Conservation (phyloP, 2,113 vertebrate genomes). For the Misgurnus mizolepis region DNA sequence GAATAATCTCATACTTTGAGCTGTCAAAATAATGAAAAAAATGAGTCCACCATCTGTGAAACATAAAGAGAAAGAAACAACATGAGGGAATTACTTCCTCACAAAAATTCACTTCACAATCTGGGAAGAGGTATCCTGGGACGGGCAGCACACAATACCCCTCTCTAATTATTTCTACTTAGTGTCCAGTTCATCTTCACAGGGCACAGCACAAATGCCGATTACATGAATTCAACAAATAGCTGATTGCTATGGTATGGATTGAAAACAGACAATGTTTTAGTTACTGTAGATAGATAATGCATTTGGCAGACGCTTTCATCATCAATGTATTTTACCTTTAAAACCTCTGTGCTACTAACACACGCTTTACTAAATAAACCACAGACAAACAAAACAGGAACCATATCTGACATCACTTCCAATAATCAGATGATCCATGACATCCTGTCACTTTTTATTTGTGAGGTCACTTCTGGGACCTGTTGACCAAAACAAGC, state of each 20-base stretch:
- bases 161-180: constrained; percentile 17
- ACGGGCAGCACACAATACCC: neutral
- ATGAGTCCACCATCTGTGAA: constrained; percentile 33
- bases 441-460: neutral
- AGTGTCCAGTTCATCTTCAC: constrained; percentile 1
- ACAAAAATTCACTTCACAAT: constrained; percentile 19
- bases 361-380: neutral
- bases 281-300: too few species aligned
- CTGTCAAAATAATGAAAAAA: constrained; percentile 42
- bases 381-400: neutral
- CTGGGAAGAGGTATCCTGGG: constrained; percentile 21
- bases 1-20: constrained; percentile 20
- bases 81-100: constrained; percentile 22
- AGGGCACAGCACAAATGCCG: neutral
- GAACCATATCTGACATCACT: constrained; percentile 24
- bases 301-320: too few species aligned
- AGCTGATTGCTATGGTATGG: neutral
- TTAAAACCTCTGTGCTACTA: neutral
- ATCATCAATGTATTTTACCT: too few species aligned
- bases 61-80: neutral
- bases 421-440: constrained; percentile 37
- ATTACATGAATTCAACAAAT: constrained; percentile 5
- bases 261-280: neutral
- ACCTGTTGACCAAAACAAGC: constrained; percentile 18
- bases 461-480: constrained; percentile 38